phyloP scores from a whole-genome alignment of 2,888 invertebrate genomes.

The Pteria penguin region DNA sequence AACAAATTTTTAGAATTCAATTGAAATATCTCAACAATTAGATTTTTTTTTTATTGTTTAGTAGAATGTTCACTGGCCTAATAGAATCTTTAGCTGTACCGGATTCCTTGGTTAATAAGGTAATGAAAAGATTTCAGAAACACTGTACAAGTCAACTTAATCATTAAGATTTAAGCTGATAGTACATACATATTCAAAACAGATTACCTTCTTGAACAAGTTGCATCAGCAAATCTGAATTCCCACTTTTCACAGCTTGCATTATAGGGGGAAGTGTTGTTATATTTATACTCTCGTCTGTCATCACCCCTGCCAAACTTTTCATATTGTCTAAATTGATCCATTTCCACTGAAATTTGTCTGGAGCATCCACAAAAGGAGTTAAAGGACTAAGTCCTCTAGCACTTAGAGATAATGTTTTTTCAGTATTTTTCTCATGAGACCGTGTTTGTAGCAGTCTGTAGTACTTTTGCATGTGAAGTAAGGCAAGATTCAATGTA shows the following conservation, averaged over 20 bases:
- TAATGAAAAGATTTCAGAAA: no score
- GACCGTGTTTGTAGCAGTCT: conserved; percentile 68
- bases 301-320: conserved; percentile 57
- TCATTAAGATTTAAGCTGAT: no score
- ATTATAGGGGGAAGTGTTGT: conserved; percentile 71
- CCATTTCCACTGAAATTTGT: conserved; percentile 78
- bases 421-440: conserved; percentile 68
- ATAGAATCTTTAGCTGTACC: no score
- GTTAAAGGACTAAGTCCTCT: conserved; percentile 79
- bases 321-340: conserved; percentile 73
- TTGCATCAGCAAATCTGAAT: conserved; percentile 68
- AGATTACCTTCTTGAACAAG: conserved; percentile 70
- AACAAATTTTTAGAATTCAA: no score
- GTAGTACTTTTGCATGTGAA: conserved; percentile 80
- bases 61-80: no score
- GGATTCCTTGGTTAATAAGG: no score
- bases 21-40: no score
- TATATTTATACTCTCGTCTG: conserved; percentile 66
- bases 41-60: no score
- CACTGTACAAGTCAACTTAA: no score
- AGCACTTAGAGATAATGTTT: conserved; percentile 69
- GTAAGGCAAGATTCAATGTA: conserved; percentile 76
- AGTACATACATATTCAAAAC: no score
- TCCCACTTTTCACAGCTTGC: conserved; percentile 73
- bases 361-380: conserved; percentile 78